phyloP scores from a whole-genome alignment of 2,888 invertebrate genomes.

The Panopea generosa region DNA sequence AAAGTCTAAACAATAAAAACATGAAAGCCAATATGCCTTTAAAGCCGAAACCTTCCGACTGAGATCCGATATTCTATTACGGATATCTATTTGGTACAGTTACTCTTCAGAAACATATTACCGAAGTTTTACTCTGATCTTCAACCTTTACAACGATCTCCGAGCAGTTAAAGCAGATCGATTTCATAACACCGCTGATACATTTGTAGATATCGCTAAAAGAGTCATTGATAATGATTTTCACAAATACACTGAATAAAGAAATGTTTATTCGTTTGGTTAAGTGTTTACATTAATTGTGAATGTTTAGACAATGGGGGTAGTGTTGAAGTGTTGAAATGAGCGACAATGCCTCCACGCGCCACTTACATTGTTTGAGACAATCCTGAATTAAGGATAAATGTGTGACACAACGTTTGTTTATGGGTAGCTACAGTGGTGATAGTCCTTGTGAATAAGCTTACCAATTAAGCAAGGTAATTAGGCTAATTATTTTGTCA shows the following conservation, averaged over 20 bases:
- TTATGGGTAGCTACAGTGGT: not conserved
- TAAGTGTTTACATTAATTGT: conserved; percentile 16
- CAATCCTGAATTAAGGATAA: not conserved
- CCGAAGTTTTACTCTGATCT: conserved; percentile 28
- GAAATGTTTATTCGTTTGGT: conserved; percentile 34
- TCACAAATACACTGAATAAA: conserved; percentile 12
- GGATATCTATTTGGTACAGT: conserved; percentile 25
- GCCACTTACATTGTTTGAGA: conserved; percentile 9
- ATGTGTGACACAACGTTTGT: no score
- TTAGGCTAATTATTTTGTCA: conserved; percentile 25
- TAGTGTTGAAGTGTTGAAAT: conserved; percentile 50
- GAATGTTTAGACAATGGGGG: conserved; percentile 19
- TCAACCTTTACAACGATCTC: conserved; percentile 19
- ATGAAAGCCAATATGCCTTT: conserved; percentile 44
- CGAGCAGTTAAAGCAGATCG: conserved; percentile 21
- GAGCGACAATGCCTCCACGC: conserved; percentile 34
- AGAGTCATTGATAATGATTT: conserved; percentile 29
- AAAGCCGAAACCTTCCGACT: conserved; percentile 25
- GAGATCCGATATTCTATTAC: conserved; percentile 44
- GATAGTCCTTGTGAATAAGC: not conserved
- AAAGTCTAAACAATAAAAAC: conserved; percentile 4
- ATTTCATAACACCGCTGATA: conserved; percentile 40
- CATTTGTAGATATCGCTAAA: conserved; percentile 14
- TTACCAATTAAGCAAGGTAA: conserved; percentile 29
- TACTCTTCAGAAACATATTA: conserved; percentile 13